Conservation (phyloP, 2,113 vertebrate species). For the Salvelinus alpinus region DNA sequence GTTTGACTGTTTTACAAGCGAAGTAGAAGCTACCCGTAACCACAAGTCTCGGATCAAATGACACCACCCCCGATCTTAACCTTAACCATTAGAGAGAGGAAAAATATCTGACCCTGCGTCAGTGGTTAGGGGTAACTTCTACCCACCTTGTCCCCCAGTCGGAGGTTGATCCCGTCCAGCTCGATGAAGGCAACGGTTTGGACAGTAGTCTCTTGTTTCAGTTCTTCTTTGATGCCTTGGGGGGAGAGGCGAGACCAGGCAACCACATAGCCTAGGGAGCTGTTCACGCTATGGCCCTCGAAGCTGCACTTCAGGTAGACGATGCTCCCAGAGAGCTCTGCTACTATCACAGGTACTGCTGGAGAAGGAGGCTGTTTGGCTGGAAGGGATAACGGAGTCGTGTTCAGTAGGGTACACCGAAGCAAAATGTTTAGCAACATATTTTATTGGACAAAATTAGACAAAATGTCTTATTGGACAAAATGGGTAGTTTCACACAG, state of each 20-base stretch:
- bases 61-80: too few species aligned
- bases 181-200: slow-evolving; percentile 81
- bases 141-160: slow-evolving; percentile 85
- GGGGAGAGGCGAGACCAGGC: slow-evolving; percentile 84
- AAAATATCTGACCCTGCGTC: too few species aligned
- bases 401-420: too few species aligned
- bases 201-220: slow-evolving; percentile 81
- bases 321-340: slow-evolving; percentile 66
- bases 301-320: slow-evolving; percentile 83
- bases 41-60: too few species aligned
- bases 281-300: slow-evolving; percentile 62
- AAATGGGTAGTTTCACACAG: too few species aligned
- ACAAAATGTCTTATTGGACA: too few species aligned
- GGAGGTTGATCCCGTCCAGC: slow-evolving; percentile 86
- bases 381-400: slow-evolving; percentile 17
- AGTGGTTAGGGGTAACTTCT: too few species aligned
- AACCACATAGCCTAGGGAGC: slow-evolving; percentile 79
- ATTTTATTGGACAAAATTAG: too few species aligned
- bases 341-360: slow-evolving; percentile 66
- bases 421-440: too few species aligned
- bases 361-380: slow-evolving; percentile 65
- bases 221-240: slow-evolving; percentile 80
- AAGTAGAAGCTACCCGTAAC: too few species aligned
- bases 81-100: too few species aligned
- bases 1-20: too few species aligned